Percentiles rank a stretch among this genome's conserved stretches.
Conservation (phyloP, 2,113 vertebrate genomes). For the Mesocricetus auratus region DNA sequence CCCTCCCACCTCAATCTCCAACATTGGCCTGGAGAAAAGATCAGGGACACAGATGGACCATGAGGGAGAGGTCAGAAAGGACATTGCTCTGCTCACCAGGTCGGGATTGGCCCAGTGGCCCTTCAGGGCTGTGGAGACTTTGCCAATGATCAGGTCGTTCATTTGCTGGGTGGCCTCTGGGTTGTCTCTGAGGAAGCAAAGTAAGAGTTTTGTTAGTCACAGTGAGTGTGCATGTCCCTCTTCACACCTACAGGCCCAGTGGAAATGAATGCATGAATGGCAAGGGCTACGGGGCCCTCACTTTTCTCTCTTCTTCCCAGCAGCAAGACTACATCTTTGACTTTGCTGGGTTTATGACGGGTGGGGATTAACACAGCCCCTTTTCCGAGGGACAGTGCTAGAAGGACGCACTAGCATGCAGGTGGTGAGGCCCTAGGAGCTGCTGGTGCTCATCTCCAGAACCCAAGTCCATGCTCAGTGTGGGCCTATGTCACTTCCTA, state of each 20-base stretch:
- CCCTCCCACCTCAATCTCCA: background rate
- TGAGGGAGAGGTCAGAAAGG: background rate
- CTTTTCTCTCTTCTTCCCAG: background rate
- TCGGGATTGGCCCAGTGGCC: conserved; percentile 99
- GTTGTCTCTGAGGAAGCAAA: conserved; percentile 91
- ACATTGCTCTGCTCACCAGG: conserved; percentile 88
- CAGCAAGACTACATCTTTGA: background rate
- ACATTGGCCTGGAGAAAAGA: fast-evolving
- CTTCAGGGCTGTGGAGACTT: conserved; percentile 97
- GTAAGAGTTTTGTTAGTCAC: background rate
- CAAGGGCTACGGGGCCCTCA: background rate
- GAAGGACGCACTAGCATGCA: background rate
- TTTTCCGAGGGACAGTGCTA: background rate
- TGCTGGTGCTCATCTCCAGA: background rate
- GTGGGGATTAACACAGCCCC: fast-evolving
- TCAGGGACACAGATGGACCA: fast-evolving
- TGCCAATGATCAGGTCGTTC: conserved; percentile 98
- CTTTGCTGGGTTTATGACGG: background rate
- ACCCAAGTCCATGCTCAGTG: background rate
- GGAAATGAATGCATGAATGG: background rate
- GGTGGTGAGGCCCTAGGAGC: background rate
- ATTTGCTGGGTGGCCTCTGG: conserved; percentile 98
- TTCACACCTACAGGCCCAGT: background rate
- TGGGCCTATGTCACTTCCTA: background rate
- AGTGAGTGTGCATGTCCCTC: background rate